Percentiles rank a stretch among this genome's conserved stretches.
Conservation (phyloP, 2,888 invertebrate genomes). For the Limnephilus rhombicus region DNA sequence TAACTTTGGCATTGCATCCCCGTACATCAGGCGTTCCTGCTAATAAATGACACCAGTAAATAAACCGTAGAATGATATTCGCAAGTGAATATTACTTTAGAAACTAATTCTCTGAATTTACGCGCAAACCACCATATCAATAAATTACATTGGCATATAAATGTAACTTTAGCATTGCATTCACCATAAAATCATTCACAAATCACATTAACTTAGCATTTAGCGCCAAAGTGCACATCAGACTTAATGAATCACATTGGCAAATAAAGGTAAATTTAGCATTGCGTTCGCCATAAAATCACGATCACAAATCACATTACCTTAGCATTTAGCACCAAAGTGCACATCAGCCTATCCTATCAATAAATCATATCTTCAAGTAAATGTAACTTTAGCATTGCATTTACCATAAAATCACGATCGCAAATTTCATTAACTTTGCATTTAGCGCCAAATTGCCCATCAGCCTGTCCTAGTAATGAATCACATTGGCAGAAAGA, state of each 20-base stretch:
- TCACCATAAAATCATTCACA: no score
- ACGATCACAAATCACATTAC: no score
- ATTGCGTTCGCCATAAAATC: no score
- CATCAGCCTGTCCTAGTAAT: not conserved
- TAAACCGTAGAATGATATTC: not conserved
- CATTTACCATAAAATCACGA: not conserved
- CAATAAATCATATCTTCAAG: no score
- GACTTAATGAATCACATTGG: no score
- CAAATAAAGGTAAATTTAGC: no score
- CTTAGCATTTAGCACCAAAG: no score
- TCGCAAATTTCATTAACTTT: not conserved
- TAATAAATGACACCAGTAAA: not conserved
- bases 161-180: no score
- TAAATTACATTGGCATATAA: not conserved
- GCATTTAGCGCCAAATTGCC: not conserved
- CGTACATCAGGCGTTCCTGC: not conserved
- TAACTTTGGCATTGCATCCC: not conserved
- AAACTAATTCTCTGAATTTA: not conserved
- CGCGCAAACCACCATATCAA: not conserved
- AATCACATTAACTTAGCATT: no score
- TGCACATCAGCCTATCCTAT: no score
- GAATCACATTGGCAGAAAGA: not conserved
- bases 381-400: no score
- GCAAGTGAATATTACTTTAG: not conserved
- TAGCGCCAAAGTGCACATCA: no score